Conservation (phyloP, 2,113 vertebrate species). For the Rhynchomys soricoides region DNA sequence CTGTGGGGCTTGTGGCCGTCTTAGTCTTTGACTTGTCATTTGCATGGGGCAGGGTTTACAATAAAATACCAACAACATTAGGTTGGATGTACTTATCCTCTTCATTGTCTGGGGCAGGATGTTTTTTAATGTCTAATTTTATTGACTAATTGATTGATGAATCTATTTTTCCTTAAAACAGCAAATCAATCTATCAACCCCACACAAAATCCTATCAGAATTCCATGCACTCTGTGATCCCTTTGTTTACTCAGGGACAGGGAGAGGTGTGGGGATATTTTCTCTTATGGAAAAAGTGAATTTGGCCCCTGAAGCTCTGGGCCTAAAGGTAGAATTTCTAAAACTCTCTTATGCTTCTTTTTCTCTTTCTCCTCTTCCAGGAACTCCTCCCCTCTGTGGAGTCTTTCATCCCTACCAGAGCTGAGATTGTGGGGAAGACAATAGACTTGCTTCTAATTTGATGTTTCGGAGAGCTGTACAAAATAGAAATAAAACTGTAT, state of each 20-base stretch:
- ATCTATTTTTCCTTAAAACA: conserved; percentile 9
- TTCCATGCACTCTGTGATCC: background rate
- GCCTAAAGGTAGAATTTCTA: conserved; percentile 59
- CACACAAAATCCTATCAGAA: background rate
- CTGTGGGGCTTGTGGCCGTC: background rate
- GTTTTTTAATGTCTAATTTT: background rate
- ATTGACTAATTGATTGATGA: background rate
- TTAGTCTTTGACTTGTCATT: accelerated
- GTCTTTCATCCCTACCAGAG: conserved; percentile 80
- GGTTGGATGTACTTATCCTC: background rate
- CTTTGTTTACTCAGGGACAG: background rate
- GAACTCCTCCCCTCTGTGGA: conserved; percentile 41
- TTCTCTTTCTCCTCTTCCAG: conserved; percentile 41
- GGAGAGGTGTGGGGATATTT: background rate
- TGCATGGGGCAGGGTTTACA: background rate
- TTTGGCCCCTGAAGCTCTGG: background rate
- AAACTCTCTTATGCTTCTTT: conserved; percentile 58
- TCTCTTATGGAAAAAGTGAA: background rate
- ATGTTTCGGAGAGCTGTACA: conserved; percentile 76
- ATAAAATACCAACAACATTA: background rate
- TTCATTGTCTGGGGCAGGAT: background rate
- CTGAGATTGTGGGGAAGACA: conserved; percentile 74
- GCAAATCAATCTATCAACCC: background rate
- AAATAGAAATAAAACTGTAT: conserved; percentile 78
- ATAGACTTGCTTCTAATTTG: conserved; percentile 81